phyloP scores from a whole-genome alignment of 2,113 vertebrate species.

The Delphinapterus leucas region DNA sequence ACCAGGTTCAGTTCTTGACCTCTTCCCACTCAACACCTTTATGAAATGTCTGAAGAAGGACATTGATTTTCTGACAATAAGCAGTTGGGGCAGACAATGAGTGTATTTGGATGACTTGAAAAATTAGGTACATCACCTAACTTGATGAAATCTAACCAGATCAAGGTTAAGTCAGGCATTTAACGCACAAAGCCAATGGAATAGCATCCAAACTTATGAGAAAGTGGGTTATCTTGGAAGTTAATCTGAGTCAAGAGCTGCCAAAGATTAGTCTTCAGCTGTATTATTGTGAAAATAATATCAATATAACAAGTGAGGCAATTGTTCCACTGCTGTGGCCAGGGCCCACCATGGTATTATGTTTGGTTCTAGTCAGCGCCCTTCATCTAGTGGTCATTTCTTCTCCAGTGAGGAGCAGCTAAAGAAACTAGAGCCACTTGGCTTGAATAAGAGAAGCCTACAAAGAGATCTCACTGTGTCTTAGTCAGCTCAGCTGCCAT shows the following conservation, averaged over 20 bases:
- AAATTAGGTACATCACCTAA: conserved; percentile 10
- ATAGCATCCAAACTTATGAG: neutral
- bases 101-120: neutral
- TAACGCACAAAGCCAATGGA: neutral
- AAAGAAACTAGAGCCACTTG: neutral
- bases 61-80: conserved; percentile 53
- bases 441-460: neutral
- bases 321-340: neutral
- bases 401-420: neutral
- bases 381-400: neutral
- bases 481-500: neutral
- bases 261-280: neutral
- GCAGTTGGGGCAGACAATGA: neutral
- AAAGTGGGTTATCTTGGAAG: neutral
- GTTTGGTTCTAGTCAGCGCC: neutral
- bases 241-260: neutral
- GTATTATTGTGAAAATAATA: neutral
- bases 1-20: conserved; percentile 24
- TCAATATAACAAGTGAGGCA: neutral
- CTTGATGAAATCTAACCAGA: conserved; percentile 31
- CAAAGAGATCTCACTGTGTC: neutral
- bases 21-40: neutral
- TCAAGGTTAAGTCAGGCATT: neutral
- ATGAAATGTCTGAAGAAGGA: conserved; percentile 38
- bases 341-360: no score